These are phyloP conservation scores for Dendroctonus valens DNA, from an alignment of 1,140 invertebrate genomes.

Conservation along the genomic window DNA sequence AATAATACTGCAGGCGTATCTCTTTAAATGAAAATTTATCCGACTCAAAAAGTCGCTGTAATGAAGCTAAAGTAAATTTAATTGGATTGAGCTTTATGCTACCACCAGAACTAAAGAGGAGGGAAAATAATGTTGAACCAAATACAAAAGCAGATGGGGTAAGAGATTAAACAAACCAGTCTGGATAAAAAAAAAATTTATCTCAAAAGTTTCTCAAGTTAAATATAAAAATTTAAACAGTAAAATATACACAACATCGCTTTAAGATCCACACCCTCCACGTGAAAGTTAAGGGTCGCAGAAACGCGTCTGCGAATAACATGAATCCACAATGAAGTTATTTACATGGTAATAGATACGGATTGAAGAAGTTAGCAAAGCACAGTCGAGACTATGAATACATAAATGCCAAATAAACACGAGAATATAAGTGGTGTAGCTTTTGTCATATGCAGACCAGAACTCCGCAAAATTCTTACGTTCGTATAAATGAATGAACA, in stretches of 20 bases:
- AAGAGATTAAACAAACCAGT: not conserved
- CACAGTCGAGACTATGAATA: slow-evolving; percentile 34
- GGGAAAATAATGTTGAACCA: not conserved
- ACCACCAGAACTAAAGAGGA: not conserved
- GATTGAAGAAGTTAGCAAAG: slow-evolving; percentile 35
- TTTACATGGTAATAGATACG: slow-evolving; percentile 37
- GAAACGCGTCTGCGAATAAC: slow-evolving; percentile 31
- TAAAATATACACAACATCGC: too few species aligned
- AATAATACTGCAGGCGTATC: slow-evolving; percentile 18
- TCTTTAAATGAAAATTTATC: slow-evolving; percentile 26
- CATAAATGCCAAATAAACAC: slow-evolving; percentile 33
- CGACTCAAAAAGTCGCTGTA: slow-evolving; percentile 16
- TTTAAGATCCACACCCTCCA: not conserved
- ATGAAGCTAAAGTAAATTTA: slow-evolving; percentile 16
- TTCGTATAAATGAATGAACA: too few species aligned
- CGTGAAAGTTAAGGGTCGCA: slow-evolving; percentile 11
- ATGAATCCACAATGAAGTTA: slow-evolving; percentile 31
- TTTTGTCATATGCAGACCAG: too few species aligned
- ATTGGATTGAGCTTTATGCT: slow-evolving; percentile 2
- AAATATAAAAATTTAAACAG: too few species aligned
- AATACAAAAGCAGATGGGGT: not conserved
- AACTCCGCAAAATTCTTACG: too few species aligned
- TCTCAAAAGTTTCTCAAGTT: too few species aligned
- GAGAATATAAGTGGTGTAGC: slow-evolving; percentile 16
- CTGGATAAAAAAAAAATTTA: not conserved